Base-by-base conservation (phyloP, 1,140 invertebrate genomes). In the Drosophila nannoptera region DNA sequence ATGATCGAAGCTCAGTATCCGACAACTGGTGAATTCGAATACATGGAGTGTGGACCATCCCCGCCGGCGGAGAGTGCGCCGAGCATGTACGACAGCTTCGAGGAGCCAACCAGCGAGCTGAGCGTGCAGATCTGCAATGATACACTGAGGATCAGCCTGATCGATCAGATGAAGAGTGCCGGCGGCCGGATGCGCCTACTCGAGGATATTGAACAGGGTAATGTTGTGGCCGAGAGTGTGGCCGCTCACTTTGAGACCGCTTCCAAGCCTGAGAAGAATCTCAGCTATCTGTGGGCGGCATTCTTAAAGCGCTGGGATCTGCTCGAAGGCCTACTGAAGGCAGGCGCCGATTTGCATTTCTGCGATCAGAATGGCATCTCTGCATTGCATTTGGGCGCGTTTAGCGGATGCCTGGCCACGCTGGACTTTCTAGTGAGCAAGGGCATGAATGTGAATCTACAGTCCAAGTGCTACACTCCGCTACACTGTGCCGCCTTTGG, bases 401-500 rank as follows among this genome's bases (percentile, higher is more conserved):
- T 95, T 78, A 94, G 93, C 73, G 94, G 95, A 11, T 95, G 93
- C 71, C 81, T 93, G 33, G 92, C 93, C n/a, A 93, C 94, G 40
- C 92, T 94, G 9, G 92, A 91, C 58, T 93, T 93, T 75, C 89
- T 96, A 5, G 92, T 96, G 38, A 88, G 91, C 22, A 91, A 93
- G 69, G 94, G 94, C 2, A 92, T 92, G 46, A 93, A 93, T 81
- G 91, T 95, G 4, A 94, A 94, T 90, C 90, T 92, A 22, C 91
- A 91, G 68, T 91, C 92, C 60, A 93, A 93, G 88, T 93, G 92
- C 69, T 94, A 93, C 77, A 93, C 93, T 1, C 94, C 95, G 0
- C 91, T 96, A 62, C 95, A 96, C 89, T 95, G 94, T 78, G 94
- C 95, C 5, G 95, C 95, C 31, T 94, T 95, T 81, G 94, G 94